Evolutionary conservation across 2,113 vertebrate genomes (phyloP), one percentile per base, ranked within the genome.

Genomic region (Urocynchramus pylzowi): DNA sequence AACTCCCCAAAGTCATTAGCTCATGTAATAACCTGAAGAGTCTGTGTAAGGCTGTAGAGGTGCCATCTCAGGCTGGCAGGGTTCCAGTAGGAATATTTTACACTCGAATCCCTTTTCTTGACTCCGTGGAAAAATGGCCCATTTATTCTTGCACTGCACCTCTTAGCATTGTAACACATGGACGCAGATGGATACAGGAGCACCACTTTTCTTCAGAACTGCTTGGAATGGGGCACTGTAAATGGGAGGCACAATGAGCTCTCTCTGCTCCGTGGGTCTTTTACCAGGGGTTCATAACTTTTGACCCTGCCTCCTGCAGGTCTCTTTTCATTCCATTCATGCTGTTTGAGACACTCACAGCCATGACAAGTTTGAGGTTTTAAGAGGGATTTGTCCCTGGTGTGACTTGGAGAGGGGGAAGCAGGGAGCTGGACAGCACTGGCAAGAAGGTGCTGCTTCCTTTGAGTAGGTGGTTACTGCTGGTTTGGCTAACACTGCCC

Each of bases 1-100:
- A 97, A 81, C 92, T 87, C 88, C 96, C 93, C 74, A 17, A 96
- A 95, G 93, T 90, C 93, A 94, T 96, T 95, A 95, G 53, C 95
- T 96, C 33, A 41, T 96, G 96, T 97, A 95, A 95, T 97, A 96
- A 97, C 96, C 97, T 98, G 97, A 97, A 97, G 97, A 97, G 95
- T 98, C 97, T 93, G 96, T 11, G 61, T 98, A 98, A 98, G 97
- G 98, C 97, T 97, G 97, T 97, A 59, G 95, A 97, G 95, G 97
- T 97, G 97, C 87, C 95, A 69, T 96, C 87, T 97, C 96, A 89
- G 93, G 97, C 95, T 90, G 96, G 97, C 93, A 96, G 95, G 93
- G 92, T 94, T 97, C 91, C 95, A 95, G 41, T 16, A 97, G 83
- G 93, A 97, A 84, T 79, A 96, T 95, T 95, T 97, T 92, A 89